A percentile compares a stretch with the other conserved stretches of the same genome.
phyloP scores from a whole-genome alignment of 2,888 invertebrate genomes.

The Orchesellides sinensis region DNA sequence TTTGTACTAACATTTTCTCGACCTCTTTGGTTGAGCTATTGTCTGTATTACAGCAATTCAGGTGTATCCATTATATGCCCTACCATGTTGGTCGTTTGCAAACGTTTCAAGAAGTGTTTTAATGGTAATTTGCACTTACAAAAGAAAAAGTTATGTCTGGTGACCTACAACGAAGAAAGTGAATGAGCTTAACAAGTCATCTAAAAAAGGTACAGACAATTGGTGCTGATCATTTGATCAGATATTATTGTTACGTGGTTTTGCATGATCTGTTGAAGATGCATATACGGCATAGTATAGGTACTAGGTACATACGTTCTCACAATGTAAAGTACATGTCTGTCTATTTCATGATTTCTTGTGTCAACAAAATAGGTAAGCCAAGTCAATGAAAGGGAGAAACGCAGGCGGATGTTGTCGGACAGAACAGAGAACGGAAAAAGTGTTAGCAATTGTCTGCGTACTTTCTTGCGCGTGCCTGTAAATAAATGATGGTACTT shows the following conservation, averaged over 20 bases:
- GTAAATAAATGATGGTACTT: no score
- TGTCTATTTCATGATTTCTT: not conserved
- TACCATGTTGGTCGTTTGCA: no score
- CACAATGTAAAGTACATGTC: not conserved
- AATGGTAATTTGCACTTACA: not conserved
- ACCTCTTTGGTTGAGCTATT: no score
- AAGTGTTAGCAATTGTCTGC: no score
- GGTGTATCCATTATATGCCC: no score
- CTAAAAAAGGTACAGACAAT: no score
- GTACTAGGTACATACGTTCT: not conserved
- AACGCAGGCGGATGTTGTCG: constrained; percentile 6
- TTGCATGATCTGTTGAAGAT: constrained; percentile 30
- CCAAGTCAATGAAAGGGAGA: not conserved
- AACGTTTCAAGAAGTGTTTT: no score
- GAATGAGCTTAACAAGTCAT: constrained; percentile 23
- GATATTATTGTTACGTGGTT: no score
- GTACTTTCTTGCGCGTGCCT: no score
- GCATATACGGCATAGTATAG: constrained; percentile 14
- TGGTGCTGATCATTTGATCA: not conserved
- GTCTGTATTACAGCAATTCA: no score
- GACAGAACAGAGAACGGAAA: constrained; percentile 6
- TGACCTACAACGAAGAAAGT: constrained; percentile 57
- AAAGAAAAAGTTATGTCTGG: constrained; percentile 45
- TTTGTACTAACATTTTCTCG: no score
- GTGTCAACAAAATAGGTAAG: not conserved